phyloP scores from a whole-genome alignment of 2,888 invertebrate genomes.

The Philonicus albiceps region DNA sequence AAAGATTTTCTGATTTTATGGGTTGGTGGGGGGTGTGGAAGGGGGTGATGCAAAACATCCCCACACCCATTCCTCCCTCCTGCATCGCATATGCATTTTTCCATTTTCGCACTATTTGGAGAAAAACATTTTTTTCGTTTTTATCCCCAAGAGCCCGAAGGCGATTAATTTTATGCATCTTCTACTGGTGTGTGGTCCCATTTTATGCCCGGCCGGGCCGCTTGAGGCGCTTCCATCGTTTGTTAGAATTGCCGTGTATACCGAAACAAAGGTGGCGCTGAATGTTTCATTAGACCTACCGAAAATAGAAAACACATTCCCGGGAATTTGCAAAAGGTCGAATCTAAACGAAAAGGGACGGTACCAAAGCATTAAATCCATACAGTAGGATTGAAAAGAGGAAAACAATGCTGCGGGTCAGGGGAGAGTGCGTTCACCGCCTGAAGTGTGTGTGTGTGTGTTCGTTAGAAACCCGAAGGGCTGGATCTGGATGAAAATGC shows the following conservation, averaged over 20 bases:
- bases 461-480: not conserved
- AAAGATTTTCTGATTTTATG: not conserved
- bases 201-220: not conserved
- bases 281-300: constrained; percentile 1
- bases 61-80: not conserved
- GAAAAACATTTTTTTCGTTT: not conserved
- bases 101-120: not conserved
- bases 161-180: not conserved
- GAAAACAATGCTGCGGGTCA: not conserved
- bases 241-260: not conserved
- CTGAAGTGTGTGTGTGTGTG: not conserved
- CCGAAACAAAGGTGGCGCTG: not conserved
- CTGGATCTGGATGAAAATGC: not conserved
- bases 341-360: not conserved
- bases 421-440: not conserved
- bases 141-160: not conserved
- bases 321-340: not conserved
- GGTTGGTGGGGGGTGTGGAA: too few relatives aligned
- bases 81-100: not conserved
- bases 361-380: not conserved
- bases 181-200: not conserved
- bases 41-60: not conserved
- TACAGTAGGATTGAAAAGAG: not conserved
- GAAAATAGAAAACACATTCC: constrained; percentile 8
- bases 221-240: not conserved